Base-by-base conservation (phyloP, 2,113 vertebrate genomes). In the Percina caprodes region DNA sequence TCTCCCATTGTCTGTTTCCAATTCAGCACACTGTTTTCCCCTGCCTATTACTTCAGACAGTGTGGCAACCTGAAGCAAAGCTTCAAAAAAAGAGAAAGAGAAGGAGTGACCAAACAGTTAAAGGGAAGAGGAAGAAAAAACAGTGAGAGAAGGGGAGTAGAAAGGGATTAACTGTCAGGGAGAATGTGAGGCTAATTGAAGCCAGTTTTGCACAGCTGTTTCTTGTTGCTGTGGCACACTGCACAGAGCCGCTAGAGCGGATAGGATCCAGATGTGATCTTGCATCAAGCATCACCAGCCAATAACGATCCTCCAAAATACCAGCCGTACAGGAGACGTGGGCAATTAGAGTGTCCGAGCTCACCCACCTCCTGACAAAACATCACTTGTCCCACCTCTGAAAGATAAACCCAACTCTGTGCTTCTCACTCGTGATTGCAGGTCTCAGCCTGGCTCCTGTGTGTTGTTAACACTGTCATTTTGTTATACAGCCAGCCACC, bases 171-270 rank as follows among this genome's bases (percentile, higher is more conserved):
- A 89, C 93, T 93, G 91, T 92, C 90, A 93, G 92, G 88, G 93
- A 93, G 91, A 95, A 95, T 93, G 92, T 92, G 92, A 92, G 82
- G 90, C 89, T 95, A 95, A 95, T 95, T 95, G 94, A 94, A 94
- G 92, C 91, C 95, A 95, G 94, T 90, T 91, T 88, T 89, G 87
- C 90, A 92, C 94, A 95, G 94, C 94, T 95, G 95, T 92, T 95
- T 94, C 93, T 94, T 92, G 92, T 95, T 95, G 93, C 86, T 33
- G 87, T 72, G 89, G 85, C 77, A 91, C 82, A 66, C 93, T 92
- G 91, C 87, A 79, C 68, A 82, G 88, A 92, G 90, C 84, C 91
- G 82, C 88, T 74, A 11, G 91, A 48, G 60, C 82, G 75, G 92
- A 95, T 94, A 71, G 86, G 87, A 94, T 95, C 95, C 95, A 96